phyloP scores from a whole-genome alignment of 2,888 invertebrate genomes.

The Synergus itoensis region DNA sequence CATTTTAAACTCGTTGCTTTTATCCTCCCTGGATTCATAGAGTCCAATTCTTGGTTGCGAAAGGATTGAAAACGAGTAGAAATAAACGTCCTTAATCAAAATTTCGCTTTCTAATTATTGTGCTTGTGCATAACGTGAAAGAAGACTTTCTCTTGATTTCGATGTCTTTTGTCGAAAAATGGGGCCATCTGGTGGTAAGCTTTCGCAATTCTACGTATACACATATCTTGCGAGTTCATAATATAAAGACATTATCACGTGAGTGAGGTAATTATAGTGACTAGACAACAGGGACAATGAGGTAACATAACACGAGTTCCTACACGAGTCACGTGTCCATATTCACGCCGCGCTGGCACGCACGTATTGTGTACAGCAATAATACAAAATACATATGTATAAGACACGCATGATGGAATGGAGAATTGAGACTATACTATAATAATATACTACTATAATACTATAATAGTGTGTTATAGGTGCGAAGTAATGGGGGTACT shows the following conservation, averaged over 20 bases:
- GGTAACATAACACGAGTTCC: slow-evolving; percentile 31
- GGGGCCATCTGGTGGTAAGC: neutral
- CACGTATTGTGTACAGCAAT: neutral
- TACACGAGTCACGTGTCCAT: slow-evolving; percentile 32
- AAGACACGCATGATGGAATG: neutral
- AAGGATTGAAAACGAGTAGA: neutral
- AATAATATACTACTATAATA: neutral
- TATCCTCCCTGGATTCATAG: neutral
- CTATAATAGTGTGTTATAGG: neutral
- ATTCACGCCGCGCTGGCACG: slow-evolving; percentile 36
- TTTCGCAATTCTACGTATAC: neutral
- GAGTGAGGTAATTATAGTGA: slow-evolving; percentile 65
- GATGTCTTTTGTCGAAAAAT: neutral
- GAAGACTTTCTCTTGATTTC: neutral
- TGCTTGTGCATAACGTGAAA: neutral
- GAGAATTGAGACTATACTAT: neutral
- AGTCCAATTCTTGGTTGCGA: neutral
- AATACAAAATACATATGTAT: slow-evolving; percentile 1
- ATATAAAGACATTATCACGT: slow-evolving; percentile 71
- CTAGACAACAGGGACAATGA: slow-evolving; percentile 52
- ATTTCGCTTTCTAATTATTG: neutral
- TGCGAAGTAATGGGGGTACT: neutral
- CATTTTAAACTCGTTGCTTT: neutral
- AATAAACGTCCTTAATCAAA: neutral
- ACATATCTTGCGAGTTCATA: neutral